Conservation (phyloP, 1,140 invertebrate genomes). For the Harpegnathos saltator region DNA sequence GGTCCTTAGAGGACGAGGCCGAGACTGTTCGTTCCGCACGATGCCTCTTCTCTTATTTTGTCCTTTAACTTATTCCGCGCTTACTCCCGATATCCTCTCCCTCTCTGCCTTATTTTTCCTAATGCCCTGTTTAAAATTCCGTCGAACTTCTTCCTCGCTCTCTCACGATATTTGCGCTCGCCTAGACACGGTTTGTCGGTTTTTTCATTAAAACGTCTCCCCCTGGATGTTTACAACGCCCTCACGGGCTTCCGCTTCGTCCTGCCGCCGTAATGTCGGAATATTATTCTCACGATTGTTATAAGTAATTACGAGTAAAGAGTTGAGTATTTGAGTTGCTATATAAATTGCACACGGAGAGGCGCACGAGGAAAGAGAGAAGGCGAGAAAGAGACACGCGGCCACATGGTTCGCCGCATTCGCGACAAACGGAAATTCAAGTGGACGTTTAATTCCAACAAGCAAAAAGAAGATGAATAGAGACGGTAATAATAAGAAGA, state of each 20-base stretch:
- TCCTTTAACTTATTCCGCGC: conserved; percentile 44
- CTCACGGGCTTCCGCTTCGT: not conserved
- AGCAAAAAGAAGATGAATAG: conserved; percentile 59
- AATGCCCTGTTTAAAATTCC: conserved; percentile 57
- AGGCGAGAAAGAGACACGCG: not conserved
- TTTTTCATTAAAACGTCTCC: conserved; percentile 23
- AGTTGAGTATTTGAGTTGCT: conserved; percentile 17
- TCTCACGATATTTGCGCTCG: conserved; percentile 27
- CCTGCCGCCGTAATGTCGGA: not conserved
- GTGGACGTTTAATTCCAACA: conserved; percentile 56
- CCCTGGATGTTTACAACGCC: conserved; percentile 11
- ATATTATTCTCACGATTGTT: not conserved
- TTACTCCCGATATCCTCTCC: conserved; percentile 40
- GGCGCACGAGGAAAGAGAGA: not conserved
- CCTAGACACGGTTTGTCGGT: conserved; percentile 4
- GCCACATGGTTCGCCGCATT: conserved; percentile 40
- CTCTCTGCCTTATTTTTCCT: conserved; percentile 45
- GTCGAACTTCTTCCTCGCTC: conserved; percentile 1
- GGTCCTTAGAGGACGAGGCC: conserved; percentile 32
- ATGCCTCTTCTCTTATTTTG: conserved; percentile 39
- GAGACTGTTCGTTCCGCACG: conserved; percentile 53
- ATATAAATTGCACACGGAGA: not conserved
- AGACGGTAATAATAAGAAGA: conserved; percentile 31
- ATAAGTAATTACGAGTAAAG: conserved; percentile 9
- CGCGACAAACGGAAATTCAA: conserved; percentile 53